Conservation (phyloP, 2,888 invertebrate genomes). For the Aproaerema taeniolella region DNA sequence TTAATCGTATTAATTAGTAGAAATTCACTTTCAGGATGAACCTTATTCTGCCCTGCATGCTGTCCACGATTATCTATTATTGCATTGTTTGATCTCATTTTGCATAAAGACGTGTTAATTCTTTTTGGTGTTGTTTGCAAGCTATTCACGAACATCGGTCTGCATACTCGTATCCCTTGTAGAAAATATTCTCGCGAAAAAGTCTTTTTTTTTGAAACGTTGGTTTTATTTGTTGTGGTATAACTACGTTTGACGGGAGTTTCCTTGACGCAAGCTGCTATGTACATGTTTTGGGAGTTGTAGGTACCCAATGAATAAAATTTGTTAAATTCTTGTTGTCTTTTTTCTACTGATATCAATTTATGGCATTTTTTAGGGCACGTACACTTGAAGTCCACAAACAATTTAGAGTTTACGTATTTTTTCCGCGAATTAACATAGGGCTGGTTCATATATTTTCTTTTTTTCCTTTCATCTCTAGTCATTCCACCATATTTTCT, state of each 20-base stretch:
- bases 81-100: neutral
- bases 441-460: neutral
- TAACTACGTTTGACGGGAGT: neutral
- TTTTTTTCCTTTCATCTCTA: neutral
- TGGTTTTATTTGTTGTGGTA: neutral
- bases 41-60: neutral
- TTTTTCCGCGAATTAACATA: neutral
- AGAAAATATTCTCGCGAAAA: neutral
- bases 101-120: neutral
- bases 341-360: neutral
- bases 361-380: neutral
- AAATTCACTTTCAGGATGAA: neutral
- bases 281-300: neutral
- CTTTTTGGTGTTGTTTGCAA: neutral
- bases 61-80: neutral
- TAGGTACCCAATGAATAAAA: neutral
- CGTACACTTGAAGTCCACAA: neutral
- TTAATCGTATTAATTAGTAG: neutral
- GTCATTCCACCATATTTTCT: neutral
- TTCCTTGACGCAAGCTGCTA: neutral
- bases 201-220: no score
- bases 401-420: neutral
- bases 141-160: neutral
- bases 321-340: neutral
- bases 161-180: neutral